A percentile compares a stretch with the other conserved stretches of the same genome.
These are phyloP conservation scores for Archivesica marissinica DNA, from an alignment of 1,140 invertebrate species.

Conservation along the genomic window DNA sequence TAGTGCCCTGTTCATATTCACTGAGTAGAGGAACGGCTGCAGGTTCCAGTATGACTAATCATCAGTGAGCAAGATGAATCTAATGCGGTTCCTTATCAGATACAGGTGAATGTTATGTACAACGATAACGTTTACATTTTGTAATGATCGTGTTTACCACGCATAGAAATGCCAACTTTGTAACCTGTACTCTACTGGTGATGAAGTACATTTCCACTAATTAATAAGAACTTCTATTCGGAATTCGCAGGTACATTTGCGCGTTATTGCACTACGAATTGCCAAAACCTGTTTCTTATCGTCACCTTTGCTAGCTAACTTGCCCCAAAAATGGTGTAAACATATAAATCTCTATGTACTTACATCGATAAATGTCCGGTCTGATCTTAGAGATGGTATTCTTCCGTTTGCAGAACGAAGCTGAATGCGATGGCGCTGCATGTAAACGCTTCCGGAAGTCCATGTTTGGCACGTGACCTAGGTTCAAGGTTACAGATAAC, in stretches of 20 bases:
- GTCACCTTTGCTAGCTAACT: background rate
- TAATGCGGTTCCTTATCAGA: too few relatives aligned
- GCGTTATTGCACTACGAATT: too few relatives aligned
- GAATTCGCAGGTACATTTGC: too few relatives aligned
- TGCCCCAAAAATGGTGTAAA: background rate
- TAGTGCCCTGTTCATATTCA: too few relatives aligned
- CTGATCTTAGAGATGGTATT: background rate
- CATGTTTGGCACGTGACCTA: constrained; percentile 22
- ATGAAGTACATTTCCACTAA: background rate
- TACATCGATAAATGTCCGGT: constrained; percentile 23
- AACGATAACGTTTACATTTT: background rate
- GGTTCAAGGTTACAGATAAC: background rate
- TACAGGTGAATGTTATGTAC: background rate
- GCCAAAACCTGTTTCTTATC: background rate
- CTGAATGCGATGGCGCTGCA: constrained; percentile 27
- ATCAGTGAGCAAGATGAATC: too few relatives aligned
- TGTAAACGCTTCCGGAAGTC: background rate
- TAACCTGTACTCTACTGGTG: too few relatives aligned
- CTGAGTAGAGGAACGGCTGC: too few relatives aligned
- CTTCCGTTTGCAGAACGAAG: background rate
- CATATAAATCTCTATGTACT: constrained; percentile 2
- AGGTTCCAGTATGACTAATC: too few relatives aligned
- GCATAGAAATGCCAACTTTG: background rate
- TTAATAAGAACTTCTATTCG: too few relatives aligned
- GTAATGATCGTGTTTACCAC: background rate